These are phyloP conservation scores for Menura novaehollandiae DNA, from an alignment of 2,113 vertebrate genomes.

Conservation along the genomic window DNA sequence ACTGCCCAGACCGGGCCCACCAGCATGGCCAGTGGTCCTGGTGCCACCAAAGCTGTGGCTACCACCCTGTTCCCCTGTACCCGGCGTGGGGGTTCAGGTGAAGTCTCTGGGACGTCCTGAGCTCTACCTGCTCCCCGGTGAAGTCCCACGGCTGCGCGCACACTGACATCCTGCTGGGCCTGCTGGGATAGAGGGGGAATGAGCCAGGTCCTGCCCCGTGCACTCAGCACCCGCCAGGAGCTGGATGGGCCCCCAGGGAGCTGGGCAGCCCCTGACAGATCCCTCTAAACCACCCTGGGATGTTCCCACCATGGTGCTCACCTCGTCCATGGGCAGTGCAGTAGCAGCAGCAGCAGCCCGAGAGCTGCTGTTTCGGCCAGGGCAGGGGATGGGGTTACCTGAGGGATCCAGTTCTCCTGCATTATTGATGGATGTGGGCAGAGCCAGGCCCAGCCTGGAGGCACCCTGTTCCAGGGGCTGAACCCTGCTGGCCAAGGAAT, in stretches of 20 bases:
- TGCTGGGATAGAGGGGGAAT: neutral
- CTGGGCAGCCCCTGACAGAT: neutral
- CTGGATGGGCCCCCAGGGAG: neutral
- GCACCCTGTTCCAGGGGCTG: neutral
- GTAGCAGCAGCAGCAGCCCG: rapidly evolving
- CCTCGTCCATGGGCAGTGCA: neutral
- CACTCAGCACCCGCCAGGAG: neutral
- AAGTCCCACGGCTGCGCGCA: neutral
- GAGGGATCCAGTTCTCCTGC: neutral
- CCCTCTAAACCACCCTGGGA: neutral
- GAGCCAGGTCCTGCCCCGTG: rapidly evolving
- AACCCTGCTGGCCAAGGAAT: neutral
- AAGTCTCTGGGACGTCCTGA: neutral
- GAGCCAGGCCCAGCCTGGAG: neutral
- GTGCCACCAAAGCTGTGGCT: neutral
- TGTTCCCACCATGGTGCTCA: neutral
- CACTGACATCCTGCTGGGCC: neutral
- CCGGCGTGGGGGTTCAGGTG: rapidly evolving
- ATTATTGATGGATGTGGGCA: neutral
- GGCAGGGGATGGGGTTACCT: neutral
- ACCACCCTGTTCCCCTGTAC: neutral
- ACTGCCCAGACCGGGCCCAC: neutral
- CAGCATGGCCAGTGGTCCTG: neutral
- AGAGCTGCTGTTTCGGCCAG: neutral
- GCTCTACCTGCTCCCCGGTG: constrained; percentile 12